A percentile compares a stretch with the other conserved stretches of the same genome.
Conservation (phyloP, 1,140 invertebrate species). For the Triops cancriformis region DNA sequence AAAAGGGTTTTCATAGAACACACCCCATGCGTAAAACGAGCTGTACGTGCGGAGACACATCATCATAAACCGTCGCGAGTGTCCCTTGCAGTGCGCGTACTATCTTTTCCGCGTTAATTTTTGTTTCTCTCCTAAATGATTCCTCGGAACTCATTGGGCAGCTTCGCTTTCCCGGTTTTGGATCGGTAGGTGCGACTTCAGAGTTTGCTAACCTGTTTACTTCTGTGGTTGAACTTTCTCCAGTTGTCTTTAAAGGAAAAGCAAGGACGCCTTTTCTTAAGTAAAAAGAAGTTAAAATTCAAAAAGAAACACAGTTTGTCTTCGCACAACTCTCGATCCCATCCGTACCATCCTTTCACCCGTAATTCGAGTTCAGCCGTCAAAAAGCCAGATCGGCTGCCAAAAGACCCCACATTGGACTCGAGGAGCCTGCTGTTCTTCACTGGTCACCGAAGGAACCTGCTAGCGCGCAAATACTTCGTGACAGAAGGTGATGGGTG, state of each 20-base stretch:
- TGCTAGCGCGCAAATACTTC: neutral
- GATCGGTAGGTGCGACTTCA: neutral
- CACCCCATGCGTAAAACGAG: too few species aligned
- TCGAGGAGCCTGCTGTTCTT: neutral
- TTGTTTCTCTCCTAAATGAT: neutral
- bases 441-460: neutral
- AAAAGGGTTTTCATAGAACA: too few species aligned
- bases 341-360: neutral
- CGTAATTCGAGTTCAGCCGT: neutral
- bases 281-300: too few species aligned
- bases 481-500: constrained; percentile 2
- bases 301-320: too few species aligned
- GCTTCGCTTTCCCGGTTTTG: neutral
- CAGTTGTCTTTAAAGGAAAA: neutral
- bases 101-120: neutral
- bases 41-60: too few species aligned
- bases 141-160: neutral
- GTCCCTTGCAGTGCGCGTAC: too few species aligned
- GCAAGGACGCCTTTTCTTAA: neutral
- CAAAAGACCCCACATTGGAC: neutral
- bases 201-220: constrained; percentile 1
- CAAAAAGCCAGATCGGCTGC: neutral
- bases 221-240: neutral
- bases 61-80: too few species aligned
- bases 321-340: neutral